Evolutionary conservation across 1,140 invertebrate genomes (phyloP).

Genomic region (Nephotettix cincticeps): DNA sequence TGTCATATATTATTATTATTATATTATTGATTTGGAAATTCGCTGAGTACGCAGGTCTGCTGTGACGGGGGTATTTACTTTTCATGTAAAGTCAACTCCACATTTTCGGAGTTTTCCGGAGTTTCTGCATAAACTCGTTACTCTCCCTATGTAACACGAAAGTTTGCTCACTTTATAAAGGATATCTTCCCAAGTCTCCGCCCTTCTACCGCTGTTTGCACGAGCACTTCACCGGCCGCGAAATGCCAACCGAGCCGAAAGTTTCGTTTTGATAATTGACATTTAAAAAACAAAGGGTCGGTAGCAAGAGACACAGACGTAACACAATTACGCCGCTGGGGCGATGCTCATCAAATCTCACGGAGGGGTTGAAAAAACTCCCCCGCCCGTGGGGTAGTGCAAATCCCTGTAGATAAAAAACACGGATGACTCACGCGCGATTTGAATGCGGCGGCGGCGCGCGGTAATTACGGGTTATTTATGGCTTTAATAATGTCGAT

Average conservation of each 20-base stretch:
- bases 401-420: constrained; percentile 22
- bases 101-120: too few relatives aligned
- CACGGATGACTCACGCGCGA: neutral
- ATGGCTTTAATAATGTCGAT: constrained; percentile 20
- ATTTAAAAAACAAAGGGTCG: constrained; percentile 23
- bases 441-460: neutral
- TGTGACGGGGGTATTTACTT: too few relatives aligned
- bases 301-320: constrained; percentile 20
- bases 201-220: too few relatives aligned
- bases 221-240: neutral
- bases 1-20: too few relatives aligned
- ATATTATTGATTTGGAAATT: too few relatives aligned
- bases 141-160: too few relatives aligned
- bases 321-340: constrained; percentile 16
- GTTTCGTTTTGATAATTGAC: constrained; percentile 23
- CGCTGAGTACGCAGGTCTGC: too few relatives aligned
- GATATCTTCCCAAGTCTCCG: too few relatives aligned
- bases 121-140: too few relatives aligned
- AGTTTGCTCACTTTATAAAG: too few relatives aligned
- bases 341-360: constrained; percentile 15
- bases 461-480: constrained; percentile 16
- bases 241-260: constrained; percentile 16
- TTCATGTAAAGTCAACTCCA: too few relatives aligned
- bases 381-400: constrained; percentile 4
- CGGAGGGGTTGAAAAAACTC: constrained; percentile 22